Base-by-base conservation (phyloP, 2,797 vertebrate genomes). In the Centropyge bicolor region DNA sequence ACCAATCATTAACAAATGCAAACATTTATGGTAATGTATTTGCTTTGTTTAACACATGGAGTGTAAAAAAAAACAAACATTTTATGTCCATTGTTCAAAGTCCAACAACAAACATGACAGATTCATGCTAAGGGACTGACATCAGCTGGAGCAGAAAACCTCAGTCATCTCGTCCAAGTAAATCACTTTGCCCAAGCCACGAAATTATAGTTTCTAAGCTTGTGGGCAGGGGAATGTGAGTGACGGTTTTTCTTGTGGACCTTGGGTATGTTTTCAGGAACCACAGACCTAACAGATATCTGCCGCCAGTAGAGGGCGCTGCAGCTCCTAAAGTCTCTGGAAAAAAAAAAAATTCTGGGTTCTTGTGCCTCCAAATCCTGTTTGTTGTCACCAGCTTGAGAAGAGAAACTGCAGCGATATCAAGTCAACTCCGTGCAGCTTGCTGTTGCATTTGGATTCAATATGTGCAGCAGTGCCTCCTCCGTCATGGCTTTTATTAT, bases 171-270 rank as follows among this genome's bases (percentile, higher is more conserved):
- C 59, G 70, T 83, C 81, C 68, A 80, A 94, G 75, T 86, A 84
- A 90, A 86, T 88, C 78, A 78, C 79, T 86, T 80, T 72, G 79
- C 83, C 88, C 85, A 84, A 91, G 92, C 94, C 95, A 86, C 95
- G 64, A 93, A 95, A 95, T 95, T 94, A 95, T 75, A 95, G 93
- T 89, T 91, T 92, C 90, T 92, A 85, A 88, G 90, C 85, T 94
- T 95, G 94, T 91, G 95, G 95, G 79, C 59, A 68, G 68, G 84
- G 81, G 89, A 94, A 94, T 92, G 92, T 89, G 87, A 93, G 88
- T 74, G 84, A 92, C 55, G 90, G 90, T 92, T 93, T 94, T 93
- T 91, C 94, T 94, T 94, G 93, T 93, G 89, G 92, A 94, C 90
- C 86, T 76, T 86, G 88, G 91, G 81, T 89, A 87, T 92, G 86